Percentiles rank a stretch among this genome's conserved stretches.
Conservation (phyloP, 1,140 invertebrate species). For the Drosophila busckii region DNA sequence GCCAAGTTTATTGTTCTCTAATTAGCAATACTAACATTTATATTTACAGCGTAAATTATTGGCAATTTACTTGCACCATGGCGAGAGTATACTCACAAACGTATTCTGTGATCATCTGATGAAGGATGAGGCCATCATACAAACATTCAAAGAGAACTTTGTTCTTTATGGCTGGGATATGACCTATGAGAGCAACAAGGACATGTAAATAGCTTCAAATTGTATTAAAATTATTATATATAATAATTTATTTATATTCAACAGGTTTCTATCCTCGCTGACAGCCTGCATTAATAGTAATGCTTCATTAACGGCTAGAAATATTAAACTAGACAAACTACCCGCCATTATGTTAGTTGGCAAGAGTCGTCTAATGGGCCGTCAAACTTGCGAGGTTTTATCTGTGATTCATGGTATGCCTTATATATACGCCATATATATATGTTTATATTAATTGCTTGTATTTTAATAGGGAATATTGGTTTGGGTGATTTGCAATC, state of each 20-base stretch:
- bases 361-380: constrained; percentile 87
- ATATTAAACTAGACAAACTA: constrained; percentile 90
- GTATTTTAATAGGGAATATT: constrained; percentile 81
- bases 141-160: constrained; percentile 92
- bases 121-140: constrained; percentile 92
- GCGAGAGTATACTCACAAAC: constrained; percentile 94
- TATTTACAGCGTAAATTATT: constrained; percentile 90
- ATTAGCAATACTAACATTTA: background rate
- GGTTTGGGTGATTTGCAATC: constrained; percentile 92
- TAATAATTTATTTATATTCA: background rate
- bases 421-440: too few species aligned
- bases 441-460: background rate
- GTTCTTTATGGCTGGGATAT: constrained; percentile 97
- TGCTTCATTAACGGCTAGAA: constrained; percentile 86
- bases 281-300: constrained; percentile 83
- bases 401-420: constrained; percentile 82
- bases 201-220: constrained; percentile 81
- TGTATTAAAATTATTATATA: constrained; percentile 10
- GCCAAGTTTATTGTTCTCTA: background rate
- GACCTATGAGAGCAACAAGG: constrained; percentile 90
- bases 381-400: constrained; percentile 90
- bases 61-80: constrained; percentile 96
- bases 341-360: constrained; percentile 94
- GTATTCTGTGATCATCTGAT: constrained; percentile 97
- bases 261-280: constrained; percentile 84